Evolutionary conservation across 2,797 vertebrate species (phyloP).

Genomic region (Hylomyscus alleni): DNA sequence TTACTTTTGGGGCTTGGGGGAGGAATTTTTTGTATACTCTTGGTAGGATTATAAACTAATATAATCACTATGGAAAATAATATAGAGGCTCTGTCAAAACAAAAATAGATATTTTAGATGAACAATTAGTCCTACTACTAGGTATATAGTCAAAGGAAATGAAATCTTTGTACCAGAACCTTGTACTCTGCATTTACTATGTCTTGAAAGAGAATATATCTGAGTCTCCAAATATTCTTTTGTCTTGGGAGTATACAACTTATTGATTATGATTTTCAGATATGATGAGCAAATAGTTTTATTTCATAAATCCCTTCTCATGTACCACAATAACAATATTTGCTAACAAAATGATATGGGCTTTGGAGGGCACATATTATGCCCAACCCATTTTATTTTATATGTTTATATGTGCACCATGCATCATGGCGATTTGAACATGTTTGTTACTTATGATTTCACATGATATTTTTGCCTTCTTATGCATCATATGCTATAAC

Average conservation of each 20-base stretch:
- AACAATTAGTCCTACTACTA: not conserved
- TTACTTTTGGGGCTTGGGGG: not conserved
- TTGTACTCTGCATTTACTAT: not conserved
- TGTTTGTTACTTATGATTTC: constrained; percentile 24
- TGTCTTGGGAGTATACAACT: constrained; percentile 17
- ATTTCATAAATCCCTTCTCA: not conserved
- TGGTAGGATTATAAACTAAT: not conserved
- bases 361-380: constrained; percentile 10
- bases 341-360: not conserved
- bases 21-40: not conserved
- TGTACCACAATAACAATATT: not conserved
- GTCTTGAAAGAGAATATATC: constrained; percentile 4
- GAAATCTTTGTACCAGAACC: not conserved
- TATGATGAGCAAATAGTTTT: not conserved
- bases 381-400: not conserved
- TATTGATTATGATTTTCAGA: constrained; percentile 47
- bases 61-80: not conserved
- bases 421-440: not conserved
- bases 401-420: not conserved
- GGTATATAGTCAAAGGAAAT: not conserved
- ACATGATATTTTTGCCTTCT: constrained; percentile 7
- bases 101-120: not conserved
- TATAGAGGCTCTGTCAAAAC: not conserved
- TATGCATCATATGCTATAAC: not conserved
- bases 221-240: not conserved